These are phyloP conservation scores for Phthorimaea operculella DNA, from an alignment of 1,140 invertebrate genomes.

Conservation along the genomic window DNA sequence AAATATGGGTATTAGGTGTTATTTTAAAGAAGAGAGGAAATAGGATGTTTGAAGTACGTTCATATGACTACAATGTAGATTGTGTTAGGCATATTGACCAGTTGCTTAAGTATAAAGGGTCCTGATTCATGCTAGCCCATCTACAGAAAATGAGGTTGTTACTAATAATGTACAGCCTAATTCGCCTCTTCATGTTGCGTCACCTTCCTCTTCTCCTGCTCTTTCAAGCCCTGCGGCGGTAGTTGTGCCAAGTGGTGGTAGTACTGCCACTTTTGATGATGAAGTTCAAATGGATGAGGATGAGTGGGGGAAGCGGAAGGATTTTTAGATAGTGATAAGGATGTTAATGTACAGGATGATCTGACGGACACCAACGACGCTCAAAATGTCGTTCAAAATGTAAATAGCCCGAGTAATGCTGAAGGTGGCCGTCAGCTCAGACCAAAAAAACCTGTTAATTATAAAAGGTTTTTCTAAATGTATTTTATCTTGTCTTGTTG, in stretches of 20 bases:
- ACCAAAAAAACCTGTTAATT: not conserved
- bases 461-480: not conserved
- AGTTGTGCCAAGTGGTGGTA: not conserved
- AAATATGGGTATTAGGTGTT: constrained; percentile 1
- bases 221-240: not conserved
- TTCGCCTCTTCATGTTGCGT: not conserved
- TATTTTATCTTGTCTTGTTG: not conserved
- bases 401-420: not conserved
- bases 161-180: not conserved
- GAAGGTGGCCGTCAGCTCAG: not conserved
- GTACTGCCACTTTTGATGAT: not conserved
- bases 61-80: not conserved
- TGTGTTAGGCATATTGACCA: constrained; percentile 5
- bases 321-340: not conserved
- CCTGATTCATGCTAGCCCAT: not conserved
- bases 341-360: not conserved
- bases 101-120: not conserved
- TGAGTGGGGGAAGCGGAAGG: not conserved
- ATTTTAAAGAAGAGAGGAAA: not conserved
- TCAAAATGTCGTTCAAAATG: not conserved
- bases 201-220: not conserved
- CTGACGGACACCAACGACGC: not conserved
- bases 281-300: not conserved
- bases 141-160: not conserved
- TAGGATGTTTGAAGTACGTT: not conserved